phyloP scores from a whole-genome alignment of 1,140 invertebrate genomes.

The Orchesella cincta region DNA sequence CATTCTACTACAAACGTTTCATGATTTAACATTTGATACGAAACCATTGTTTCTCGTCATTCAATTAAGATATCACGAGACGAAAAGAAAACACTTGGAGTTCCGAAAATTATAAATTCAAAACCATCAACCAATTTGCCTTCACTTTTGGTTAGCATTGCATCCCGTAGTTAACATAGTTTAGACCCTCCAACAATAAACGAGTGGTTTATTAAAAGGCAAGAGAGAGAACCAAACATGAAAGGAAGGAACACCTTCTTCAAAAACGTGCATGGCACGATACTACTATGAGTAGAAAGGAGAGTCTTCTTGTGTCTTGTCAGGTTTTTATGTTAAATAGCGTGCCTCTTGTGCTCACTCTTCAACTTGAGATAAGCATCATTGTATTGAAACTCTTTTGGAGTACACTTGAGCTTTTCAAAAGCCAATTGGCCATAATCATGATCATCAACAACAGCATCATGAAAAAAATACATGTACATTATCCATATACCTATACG shows the following conservation, averaged over 20 bases:
- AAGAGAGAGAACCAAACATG: too few relatives aligned
- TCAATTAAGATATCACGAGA: conserved; percentile 11
- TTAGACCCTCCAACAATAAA: too few relatives aligned
- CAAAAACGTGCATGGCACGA: too few relatives aligned
- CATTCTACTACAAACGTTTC: neutral
- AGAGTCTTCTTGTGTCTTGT: too few relatives aligned
- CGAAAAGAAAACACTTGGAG: neutral
- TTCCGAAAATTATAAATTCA: neutral
- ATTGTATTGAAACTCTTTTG: neutral
- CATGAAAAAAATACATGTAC: neutral
- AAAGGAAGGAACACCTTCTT: too few relatives aligned
- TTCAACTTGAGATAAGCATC: neutral
- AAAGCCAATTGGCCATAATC: neutral
- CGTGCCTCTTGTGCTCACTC: too few relatives aligned
- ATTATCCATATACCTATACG: neutral
- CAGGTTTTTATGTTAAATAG: too few relatives aligned
- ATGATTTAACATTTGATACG: neutral
- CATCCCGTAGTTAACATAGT: too few relatives aligned
- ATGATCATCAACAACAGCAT: neutral
- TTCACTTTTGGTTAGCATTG: too few relatives aligned
- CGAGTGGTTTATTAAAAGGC: too few relatives aligned
- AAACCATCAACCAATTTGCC: too few relatives aligned
- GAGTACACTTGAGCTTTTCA: neutral
- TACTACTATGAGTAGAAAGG: too few relatives aligned
- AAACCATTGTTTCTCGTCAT: neutral